Evolutionary conservation across 2,113 vertebrate genomes (phyloP), one percentile per base, ranked within the genome.

Genomic region (Campylorhamphus procurvoides): DNA sequence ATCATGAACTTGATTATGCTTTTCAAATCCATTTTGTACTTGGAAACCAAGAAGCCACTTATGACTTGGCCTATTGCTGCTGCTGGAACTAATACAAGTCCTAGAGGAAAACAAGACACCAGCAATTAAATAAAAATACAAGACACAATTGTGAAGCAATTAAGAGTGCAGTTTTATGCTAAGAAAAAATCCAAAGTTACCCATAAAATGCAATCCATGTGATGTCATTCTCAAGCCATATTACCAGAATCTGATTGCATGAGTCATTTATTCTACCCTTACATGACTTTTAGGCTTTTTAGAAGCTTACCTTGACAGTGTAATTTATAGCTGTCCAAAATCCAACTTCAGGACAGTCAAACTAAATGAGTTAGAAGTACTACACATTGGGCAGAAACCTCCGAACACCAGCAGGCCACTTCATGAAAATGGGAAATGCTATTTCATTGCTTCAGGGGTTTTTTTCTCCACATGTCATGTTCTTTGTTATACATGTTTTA

Each of bases 61-160:
- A 98, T 91, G 83, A 98, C n/a, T 97, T 98, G 98, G 87, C 98
- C 98, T 81, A 98, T 80, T 24, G 98, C 98, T 87, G 98, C 98
- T 97, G 97, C 98, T 90, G 98, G 98, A 94, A 98, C 96, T 96
- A 98, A 93, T 83, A 98, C 90, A 96, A 98, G 94, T 28, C 98
- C 98, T 98, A 94, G 75, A 67, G 75, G 84, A 87, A 97, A 97
- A 97, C n/a, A 95, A 97, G 73, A 91, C 27, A 97, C 15, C 71
- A 72, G 55, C 18, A 93, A 55, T 97, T 88, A 97, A 29, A 96
- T 83, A 67, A 77, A 78, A 95, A 74, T 47, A 29, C 33, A 94
- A 90, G 20, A 68, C 15, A 77, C 20, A 91, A 73, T 25, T 79
- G 35, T 44, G 33, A 96, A 82, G 11, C 33, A 75, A 69, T 64